phyloP scores from a whole-genome alignment of 2,113 vertebrate species.

The Myotis davidii region DNA sequence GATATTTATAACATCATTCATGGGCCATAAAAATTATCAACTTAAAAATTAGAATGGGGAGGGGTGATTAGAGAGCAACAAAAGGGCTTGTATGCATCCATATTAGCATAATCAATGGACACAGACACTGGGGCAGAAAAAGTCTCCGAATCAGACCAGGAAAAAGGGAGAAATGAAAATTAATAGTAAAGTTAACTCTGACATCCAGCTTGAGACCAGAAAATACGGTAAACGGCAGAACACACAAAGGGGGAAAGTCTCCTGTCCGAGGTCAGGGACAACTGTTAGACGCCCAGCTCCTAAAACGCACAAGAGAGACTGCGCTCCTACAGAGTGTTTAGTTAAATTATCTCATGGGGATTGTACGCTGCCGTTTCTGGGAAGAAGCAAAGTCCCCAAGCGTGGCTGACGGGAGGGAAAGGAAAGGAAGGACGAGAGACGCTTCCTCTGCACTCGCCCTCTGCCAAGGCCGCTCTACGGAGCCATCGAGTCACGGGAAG shows the following conservation, averaged over 20 bases:
- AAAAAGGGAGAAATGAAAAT: not conserved
- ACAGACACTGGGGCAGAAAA: no score
- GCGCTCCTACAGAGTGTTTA: not conserved
- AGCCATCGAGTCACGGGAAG: not conserved
- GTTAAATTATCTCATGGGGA: not conserved
- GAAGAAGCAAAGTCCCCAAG: not conserved
- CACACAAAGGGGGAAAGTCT: not conserved
- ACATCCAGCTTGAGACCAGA: not conserved
- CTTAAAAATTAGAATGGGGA: no score
- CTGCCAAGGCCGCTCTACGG: no score
- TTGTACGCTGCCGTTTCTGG: not conserved
- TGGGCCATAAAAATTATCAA: no score
- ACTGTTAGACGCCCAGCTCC: not conserved
- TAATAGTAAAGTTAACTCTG: not conserved
- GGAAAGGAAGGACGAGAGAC: no score
- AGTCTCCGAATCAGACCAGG: not conserved
- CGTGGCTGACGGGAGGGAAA: no score
- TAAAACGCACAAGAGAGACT: not conserved
- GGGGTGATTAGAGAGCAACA: no score
- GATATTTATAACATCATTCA: no score
- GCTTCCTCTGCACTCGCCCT: no score
- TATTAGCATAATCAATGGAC: no score
- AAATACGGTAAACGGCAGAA: not conserved
- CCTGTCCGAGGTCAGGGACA: not conserved
- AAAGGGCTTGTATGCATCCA: no score